Conservation (phyloP, 2,797 vertebrate genomes). For the Sebastes diaconus region DNA sequence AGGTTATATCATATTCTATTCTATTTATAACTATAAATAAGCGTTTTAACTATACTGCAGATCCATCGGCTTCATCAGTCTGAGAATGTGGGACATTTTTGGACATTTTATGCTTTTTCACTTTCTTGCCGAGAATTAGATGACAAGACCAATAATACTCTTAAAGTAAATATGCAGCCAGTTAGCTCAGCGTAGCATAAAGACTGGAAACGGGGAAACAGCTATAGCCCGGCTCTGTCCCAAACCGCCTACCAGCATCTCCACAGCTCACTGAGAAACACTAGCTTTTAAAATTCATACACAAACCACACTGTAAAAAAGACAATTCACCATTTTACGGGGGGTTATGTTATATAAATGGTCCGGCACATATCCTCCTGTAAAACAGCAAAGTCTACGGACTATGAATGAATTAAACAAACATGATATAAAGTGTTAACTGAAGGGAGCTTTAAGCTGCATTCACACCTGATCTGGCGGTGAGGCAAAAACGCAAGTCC, state of each 20-base stretch:
- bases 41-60: neutral
- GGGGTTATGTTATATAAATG: neutral
- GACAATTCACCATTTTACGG: neutral
- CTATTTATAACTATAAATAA: neutral
- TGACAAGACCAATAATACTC: neutral
- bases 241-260: neutral
- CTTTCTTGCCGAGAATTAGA: neutral
- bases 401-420: neutral
- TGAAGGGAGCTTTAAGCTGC: neutral
- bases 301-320: neutral
- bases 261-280: neutral
- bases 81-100: neutral
- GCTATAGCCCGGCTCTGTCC: neutral
- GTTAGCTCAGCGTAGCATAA: neutral
- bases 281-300: neutral
- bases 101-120: neutral
- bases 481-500: no score
- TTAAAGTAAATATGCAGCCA: neutral
- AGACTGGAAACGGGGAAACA: neutral
- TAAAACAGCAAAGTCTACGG: neutral
- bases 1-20: slow-evolving; percentile 2
- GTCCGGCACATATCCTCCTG: neutral
- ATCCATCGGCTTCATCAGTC: neutral
- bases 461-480: no score
- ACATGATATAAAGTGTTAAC: neutral